Evolutionary conservation across 2,888 invertebrate genomes (phyloP).

Genomic region (Priocnemis perturbator): DNA sequence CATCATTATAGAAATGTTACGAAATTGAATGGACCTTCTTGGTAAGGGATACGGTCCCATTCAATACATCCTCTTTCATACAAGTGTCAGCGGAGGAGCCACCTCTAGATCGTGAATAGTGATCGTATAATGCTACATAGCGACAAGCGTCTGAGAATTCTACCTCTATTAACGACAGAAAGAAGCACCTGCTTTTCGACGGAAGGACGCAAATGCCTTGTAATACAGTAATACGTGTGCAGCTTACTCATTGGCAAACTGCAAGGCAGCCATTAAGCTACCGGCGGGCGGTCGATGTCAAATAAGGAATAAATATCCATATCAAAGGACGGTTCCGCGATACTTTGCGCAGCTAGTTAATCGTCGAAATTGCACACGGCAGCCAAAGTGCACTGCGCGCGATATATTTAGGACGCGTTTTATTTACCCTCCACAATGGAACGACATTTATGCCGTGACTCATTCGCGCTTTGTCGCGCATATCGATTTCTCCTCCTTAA

Average conservation of each 20-base stretch:
- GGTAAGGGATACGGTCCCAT: slow-evolving; percentile 16
- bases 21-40: slow-evolving; percentile 28
- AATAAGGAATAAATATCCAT: no score
- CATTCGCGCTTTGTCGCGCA: no score
- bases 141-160: slow-evolving; percentile 16
- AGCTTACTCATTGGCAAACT: neutral
- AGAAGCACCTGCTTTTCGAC: slow-evolving; percentile 12
- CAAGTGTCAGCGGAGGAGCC: slow-evolving; percentile 21
- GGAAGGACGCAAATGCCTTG: slow-evolving; percentile 10
- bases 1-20: slow-evolving; percentile 13
- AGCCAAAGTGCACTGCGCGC: no score
- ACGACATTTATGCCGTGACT: no score
- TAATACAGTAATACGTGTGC: neutral
- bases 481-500: no score
- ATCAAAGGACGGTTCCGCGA: no score
- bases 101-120: slow-evolving; percentile 17
- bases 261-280: neutral
- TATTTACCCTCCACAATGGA: no score
- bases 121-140: slow-evolving; percentile 18
- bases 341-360: no score
- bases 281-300: no score
- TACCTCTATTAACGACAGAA: slow-evolving; percentile 20
- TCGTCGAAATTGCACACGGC: no score
- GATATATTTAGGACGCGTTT: no score
- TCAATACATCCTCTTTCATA: slow-evolving; percentile 19